phyloP scores from a whole-genome alignment of 2,797 vertebrate genomes.

The Acrossocheilus fasciatus region DNA sequence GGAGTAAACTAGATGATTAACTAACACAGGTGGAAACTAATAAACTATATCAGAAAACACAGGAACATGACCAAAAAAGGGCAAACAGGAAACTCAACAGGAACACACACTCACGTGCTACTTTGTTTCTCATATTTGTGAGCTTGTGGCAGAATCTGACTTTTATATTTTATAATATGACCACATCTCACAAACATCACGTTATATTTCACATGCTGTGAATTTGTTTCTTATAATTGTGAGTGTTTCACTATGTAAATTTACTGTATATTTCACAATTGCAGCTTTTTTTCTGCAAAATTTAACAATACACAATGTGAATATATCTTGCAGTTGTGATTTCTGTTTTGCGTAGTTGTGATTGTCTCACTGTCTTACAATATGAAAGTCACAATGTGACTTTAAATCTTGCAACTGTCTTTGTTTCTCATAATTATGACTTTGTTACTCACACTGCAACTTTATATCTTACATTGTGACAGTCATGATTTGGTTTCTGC shows the following conservation, averaged over 20 bases:
- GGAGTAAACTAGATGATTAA: no score
- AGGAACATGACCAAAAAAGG: no score
- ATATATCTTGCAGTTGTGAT: background rate
- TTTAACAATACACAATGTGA: background rate
- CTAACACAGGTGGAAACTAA: no score
- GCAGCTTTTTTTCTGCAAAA: background rate
- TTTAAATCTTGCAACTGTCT: background rate
- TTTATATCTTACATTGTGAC: background rate
- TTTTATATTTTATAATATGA: background rate
- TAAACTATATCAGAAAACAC: no score
- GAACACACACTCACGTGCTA: no score
- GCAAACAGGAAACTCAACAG: no score
- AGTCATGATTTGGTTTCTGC: background rate
- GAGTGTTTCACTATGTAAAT: background rate
- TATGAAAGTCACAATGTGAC: background rate
- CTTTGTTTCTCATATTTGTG: background rate
- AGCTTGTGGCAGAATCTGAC: background rate
- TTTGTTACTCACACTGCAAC: background rate
- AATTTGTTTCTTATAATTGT: background rate
- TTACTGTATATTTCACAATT: background rate
- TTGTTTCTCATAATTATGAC: background rate
- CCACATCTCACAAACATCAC: background rate
- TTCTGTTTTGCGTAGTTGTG: background rate
- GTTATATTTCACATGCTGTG: background rate
- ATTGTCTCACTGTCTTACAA: background rate